Base-by-base conservation (phyloP, 2,797 vertebrate species). In the Buceros bicornis region DNA sequence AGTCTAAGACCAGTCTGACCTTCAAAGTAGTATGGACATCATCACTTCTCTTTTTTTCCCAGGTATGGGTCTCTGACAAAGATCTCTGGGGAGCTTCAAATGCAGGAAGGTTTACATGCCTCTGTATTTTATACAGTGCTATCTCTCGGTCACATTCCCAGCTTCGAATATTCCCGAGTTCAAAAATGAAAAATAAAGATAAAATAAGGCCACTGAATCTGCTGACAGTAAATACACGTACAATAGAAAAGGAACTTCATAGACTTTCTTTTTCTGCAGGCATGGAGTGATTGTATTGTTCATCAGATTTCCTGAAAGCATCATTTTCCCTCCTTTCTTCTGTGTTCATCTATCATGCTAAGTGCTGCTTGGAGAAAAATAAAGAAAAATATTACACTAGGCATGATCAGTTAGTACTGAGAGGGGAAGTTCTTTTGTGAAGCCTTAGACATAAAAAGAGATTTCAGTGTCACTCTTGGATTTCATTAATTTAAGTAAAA, bases 101-200 rank as follows among this genome's bases (percentile, higher is more conserved):
- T n/a, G 56, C 31, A 82, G 40, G 22, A 79, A 66, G 33, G 70
- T 90, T 82, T 91, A 48, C 79, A 45, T 76, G n/a, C 45, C 5
- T 70, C 56, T 81, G 16, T 94, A 29, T 84, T 93, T 89, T 77
- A 35, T 73, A 35, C 79, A 65, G 26, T 25, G 16, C 18, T 76
- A 20, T 77, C 62, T 85, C 80, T 77, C 66, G 57, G 66, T 77
- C 82, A 67, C 3, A 1, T 82, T 67, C 40, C 51, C 48, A 82
- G 35, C 48, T 95, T 93, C 93, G 91, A 93, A 91, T 73, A 83
- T 60, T 91, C 35, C 51, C 58, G 76, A 64, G 56, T 66, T 91
- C 65, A 90, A 95, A 95, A 96, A 94, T n/a, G 15, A 90, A 94
- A 90, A 90, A 90, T 61, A 83, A 94, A 92, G 54, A 89, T 50